These are phyloP conservation scores for Cynodonichthys magdalenae DNA, from an alignment of 2,797 vertebrate species.

Conservation along the genomic window DNA sequence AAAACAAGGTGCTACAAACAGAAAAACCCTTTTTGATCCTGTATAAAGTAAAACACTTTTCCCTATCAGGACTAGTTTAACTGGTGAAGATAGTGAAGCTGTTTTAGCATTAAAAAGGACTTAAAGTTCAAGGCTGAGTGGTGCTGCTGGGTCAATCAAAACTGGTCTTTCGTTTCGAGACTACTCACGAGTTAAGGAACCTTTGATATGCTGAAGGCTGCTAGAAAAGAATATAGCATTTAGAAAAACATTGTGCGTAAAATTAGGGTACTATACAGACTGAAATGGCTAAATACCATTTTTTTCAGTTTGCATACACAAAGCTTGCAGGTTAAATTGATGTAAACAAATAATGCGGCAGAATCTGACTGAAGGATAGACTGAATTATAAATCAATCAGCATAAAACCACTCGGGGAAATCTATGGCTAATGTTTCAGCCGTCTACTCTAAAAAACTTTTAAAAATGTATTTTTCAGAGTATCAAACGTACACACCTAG, in stretches of 20 bases:
- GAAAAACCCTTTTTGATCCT: conserved; percentile 16
- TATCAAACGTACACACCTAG: no score
- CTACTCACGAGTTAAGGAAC: background rate
- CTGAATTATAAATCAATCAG: background rate
- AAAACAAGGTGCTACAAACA: conserved; percentile 3
- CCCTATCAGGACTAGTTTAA: background rate
- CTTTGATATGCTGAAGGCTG: background rate
- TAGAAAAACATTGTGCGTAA: background rate
- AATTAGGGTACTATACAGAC: background rate
- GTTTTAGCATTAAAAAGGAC: conserved; percentile 46
- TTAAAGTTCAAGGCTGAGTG: conserved; percentile 53
- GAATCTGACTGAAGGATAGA: conserved; percentile 10
- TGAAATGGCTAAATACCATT: background rate
- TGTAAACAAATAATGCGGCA: conserved; percentile 32
- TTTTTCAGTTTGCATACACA: conserved; percentile 17
- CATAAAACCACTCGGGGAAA: no score
- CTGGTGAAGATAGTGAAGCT: background rate
- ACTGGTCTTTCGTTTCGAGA: conserved; percentile 12
- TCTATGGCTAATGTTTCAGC: no score
- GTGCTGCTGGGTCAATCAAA: conserved; percentile 23
- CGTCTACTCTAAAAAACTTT: no score
- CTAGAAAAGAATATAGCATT: no score
- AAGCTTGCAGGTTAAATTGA: conserved; percentile 17
- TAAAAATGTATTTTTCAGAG: no score
- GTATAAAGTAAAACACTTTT: conserved; percentile 10